These are phyloP conservation scores for Dendrolimus punctatus DNA, from an alignment of 1,140 invertebrate species.

Conservation along the genomic window DNA sequence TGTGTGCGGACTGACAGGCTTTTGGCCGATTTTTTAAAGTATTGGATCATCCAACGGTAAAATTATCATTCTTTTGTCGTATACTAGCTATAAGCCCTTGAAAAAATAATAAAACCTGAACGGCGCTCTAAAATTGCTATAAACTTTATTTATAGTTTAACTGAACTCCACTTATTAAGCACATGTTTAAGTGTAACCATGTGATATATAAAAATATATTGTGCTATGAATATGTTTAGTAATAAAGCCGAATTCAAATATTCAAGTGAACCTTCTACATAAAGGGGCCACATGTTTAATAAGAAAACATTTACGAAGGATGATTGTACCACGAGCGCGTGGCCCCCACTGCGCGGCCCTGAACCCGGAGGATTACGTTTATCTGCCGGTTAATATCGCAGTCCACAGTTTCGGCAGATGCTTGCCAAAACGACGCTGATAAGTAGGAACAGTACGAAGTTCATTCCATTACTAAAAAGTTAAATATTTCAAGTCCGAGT, in stretches of 20 bases:
- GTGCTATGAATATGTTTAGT: slow-evolving; percentile 13
- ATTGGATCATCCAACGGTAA: too few species aligned
- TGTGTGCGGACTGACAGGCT: too few species aligned
- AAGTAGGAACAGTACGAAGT: slow-evolving; percentile 20
- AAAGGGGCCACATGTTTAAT: slow-evolving; percentile 28
- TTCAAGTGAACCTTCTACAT: slow-evolving; percentile 3
- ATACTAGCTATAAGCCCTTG: too few species aligned
- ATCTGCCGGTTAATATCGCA: slow-evolving; percentile 35
- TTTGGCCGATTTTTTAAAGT: too few species aligned
- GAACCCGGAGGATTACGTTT: slow-evolving; percentile 44
- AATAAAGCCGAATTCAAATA: slow-evolving; percentile 5
- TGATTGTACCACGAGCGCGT: slow-evolving; percentile 30
- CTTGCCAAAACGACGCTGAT: slow-evolving; percentile 43
- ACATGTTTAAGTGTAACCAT: slow-evolving; percentile 19
- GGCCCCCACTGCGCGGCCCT: slow-evolving; percentile 42
- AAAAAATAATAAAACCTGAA: too few species aligned
- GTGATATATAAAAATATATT: slow-evolving; percentile 22
- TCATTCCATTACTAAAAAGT: too few species aligned
- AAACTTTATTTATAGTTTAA: slow-evolving; percentile 12
- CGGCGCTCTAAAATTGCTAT: too few species aligned
- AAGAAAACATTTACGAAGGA: slow-evolving; percentile 29
- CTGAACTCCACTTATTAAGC: slow-evolving; percentile 12
- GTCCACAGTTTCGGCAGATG: slow-evolving; percentile 54
- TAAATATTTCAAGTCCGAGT: too few species aligned
- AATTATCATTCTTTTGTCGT: too few species aligned